A percentile compares a stretch with the other conserved stretches of the same genome.
Conservation (phyloP, 2,888 invertebrate species). For the Rhagonycha lutea region DNA sequence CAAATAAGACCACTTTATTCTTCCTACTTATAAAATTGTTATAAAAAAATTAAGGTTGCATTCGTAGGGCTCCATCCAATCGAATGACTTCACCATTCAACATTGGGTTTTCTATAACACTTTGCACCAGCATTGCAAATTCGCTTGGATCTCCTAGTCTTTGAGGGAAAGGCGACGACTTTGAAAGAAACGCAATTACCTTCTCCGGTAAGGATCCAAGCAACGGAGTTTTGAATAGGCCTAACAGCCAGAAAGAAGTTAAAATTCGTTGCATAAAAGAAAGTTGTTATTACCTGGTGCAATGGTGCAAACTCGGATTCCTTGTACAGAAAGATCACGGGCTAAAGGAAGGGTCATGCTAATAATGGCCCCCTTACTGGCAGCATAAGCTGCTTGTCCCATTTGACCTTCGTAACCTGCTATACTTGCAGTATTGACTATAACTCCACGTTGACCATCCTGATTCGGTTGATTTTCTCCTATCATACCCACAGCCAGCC, state of each 20-base stretch:
- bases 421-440: slow-evolving; percentile 93
- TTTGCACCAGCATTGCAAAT: slow-evolving; percentile 83
- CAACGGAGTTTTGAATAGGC: slow-evolving; percentile 87
- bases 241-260: slow-evolving; percentile 50
- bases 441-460: slow-evolving; percentile 88
- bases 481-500: slow-evolving; percentile 82
- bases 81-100: slow-evolving; percentile 91
- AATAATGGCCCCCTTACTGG: slow-evolving; percentile 90
- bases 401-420: slow-evolving; percentile 97
- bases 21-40: too few relatives aligned
- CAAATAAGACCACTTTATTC: too few relatives aligned
- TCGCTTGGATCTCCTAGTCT: slow-evolving; percentile 86
- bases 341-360: slow-evolving; percentile 96
- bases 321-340: slow-evolving; percentile 81
- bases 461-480: slow-evolving; percentile 79
- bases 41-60: slow-evolving; percentile 59
- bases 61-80: slow-evolving; percentile 78
- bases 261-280: background rate
- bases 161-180: slow-evolving; percentile 82
- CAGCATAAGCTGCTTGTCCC: slow-evolving; percentile 92
- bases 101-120: slow-evolving; percentile 85
- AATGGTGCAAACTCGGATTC: slow-evolving; percentile 80
- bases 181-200: slow-evolving; percentile 75
- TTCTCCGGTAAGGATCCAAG: slow-evolving; percentile 78
- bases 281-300: slow-evolving; percentile 66